Evolutionary conservation across 1,140 invertebrate species (phyloP), one percentile per base, ranked within the genome.

Genomic region (Nasonia vitripennis): DNA sequence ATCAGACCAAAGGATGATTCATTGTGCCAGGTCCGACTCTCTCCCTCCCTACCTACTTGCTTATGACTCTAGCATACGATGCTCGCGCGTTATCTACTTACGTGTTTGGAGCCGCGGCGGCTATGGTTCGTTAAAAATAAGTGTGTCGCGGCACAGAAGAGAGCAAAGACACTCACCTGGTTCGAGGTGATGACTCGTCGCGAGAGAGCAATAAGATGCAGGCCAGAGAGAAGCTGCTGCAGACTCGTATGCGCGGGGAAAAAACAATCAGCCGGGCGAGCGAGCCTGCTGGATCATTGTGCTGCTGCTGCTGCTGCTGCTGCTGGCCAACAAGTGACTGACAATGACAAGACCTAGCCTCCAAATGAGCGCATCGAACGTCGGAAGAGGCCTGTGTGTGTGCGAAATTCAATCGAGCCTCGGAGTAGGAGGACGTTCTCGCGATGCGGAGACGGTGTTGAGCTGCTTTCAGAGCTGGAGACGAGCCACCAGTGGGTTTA

Each of bases 401-500:
- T 55, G 17, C 51, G 5, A 55, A 55, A 2, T 55, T 55, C 51
- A 55, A 55, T 20, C 51, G 11, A 55, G 17, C 14, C 14, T 55
- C 17, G 17, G 0, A 20, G 12, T 55, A 55, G 12, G 51, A 55
- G 51, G 51, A 55, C 17, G 17, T 62, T 17, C 55, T 20, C 55
- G 55, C 55, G 55, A 7, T n/a, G 55, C 7, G 55, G 20, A 62
- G 20, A 7, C 55, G 48, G 20, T 62, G 55, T 62, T 20, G 55
- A 17, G 14, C 20, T 62, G 55, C 14, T 62, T 62, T 62, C 17
- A 51, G 70, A 77, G 34, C 62, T 77, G 70, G 23, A 31, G 9
- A 34, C 27, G 70, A 75, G 73, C 78, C 86, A 9, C 41, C 77
- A 62, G 55, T 75, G 68, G 85, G 79, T 85, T 91, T 92, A 93